Evolutionary conservation across 2,113 vertebrate genomes (phyloP).

Genomic region (Paracanthobrama guichenoti): DNA sequence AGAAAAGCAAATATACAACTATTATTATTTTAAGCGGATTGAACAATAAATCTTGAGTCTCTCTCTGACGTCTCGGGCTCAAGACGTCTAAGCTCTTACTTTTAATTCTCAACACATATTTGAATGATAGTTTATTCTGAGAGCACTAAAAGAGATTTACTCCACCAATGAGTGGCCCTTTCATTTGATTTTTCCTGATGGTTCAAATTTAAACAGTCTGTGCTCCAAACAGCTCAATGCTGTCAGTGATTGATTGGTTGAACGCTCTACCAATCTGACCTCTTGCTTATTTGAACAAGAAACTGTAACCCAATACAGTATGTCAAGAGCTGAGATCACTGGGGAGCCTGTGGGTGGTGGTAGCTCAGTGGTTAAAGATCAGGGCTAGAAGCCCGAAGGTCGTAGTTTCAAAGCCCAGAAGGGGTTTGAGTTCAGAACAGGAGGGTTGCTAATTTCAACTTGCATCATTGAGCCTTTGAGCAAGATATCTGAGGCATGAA

Average conservation of each 20-base stretch:
- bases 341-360: not conserved
- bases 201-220: not conserved
- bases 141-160: conserved; percentile 36
- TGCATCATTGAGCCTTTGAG: not conserved
- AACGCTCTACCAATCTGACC: not conserved
- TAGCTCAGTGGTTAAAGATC: conserved; percentile 2
- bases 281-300: conserved; percentile 22
- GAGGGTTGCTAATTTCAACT: not conserved
- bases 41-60: not conserved
- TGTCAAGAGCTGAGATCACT: not conserved
- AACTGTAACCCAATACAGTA: conserved; percentile 26
- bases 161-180: not conserved
- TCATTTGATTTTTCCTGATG: not conserved
- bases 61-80: not conserved
- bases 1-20: not conserved
- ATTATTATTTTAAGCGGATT: conserved; percentile 14
- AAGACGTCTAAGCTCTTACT: not conserved
- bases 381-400: not conserved
- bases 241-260: conserved; percentile 1
- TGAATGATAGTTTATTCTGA: conserved; percentile 14
- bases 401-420: not conserved
- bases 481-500: not conserved
- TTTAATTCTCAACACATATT: conserved; percentile 13
- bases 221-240: not conserved
- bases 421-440: not conserved